Evolutionary conservation across 2,113 vertebrate genomes (phyloP).

Genomic region (Ctenomys sociabilis): DNA sequence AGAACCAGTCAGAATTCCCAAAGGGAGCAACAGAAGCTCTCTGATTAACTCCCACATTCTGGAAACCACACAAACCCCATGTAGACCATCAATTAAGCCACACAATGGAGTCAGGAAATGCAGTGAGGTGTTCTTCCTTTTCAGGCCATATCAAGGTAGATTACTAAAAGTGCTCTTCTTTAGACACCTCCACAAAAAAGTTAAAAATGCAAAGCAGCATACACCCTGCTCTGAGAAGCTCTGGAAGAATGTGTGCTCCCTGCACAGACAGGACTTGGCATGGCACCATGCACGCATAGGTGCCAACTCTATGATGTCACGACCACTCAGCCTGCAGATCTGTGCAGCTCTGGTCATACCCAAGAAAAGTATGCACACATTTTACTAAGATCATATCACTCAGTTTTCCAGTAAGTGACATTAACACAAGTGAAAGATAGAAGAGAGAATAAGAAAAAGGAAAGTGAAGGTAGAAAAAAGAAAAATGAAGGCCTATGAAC

Average conservation of each 20-base stretch:
- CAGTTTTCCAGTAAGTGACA: neutral
- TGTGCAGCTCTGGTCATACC: neutral
- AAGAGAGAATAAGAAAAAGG: accelerated
- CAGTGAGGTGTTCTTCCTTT: constrained; percentile 31
- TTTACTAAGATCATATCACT: neutral
- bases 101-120: neutral
- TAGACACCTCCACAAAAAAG: neutral
- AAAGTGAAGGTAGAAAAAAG: neutral
- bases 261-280: accelerated
- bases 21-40: neutral
- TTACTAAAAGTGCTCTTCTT: constrained; percentile 47
- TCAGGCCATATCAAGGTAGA: neutral
- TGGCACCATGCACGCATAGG: accelerated
- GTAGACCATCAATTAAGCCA: neutral
- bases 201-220: neutral
- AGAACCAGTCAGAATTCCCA: neutral
- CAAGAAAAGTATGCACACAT: neutral
- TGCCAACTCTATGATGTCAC: neutral
- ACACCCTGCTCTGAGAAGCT: neutral
- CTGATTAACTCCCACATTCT: neutral
- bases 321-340: neutral
- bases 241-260: neutral
- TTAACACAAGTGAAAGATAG: neutral
- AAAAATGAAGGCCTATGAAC: neutral
- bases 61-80: neutral